Evolutionary conservation across 2,113 vertebrate species (phyloP), one percentile per base, ranked within the genome.

Genomic region (Oxyura jamaicensis): DNA sequence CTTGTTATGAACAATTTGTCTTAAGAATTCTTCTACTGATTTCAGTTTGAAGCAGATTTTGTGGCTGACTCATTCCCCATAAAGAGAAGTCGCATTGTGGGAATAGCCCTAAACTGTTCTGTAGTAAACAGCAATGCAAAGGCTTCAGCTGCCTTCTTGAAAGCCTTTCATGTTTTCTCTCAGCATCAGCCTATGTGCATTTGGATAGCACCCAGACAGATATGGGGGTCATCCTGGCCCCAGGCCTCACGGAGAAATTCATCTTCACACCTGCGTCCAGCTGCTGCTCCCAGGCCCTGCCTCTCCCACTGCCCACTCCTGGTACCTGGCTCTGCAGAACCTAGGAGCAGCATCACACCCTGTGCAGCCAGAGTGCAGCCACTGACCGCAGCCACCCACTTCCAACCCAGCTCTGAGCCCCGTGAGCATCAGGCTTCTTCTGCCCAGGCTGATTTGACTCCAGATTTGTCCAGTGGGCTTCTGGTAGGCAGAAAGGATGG

Each of bases 21-120:
- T 84, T 76, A 55, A 77, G 53, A 84, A 78, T 89, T 91, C 73
- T 86, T 83, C 83, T 67, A 10, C 63, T 80, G 73, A 56, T 62
- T 89, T 94, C 74, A 72, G 36, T 63, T 63, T 71, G 84, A 89
- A 94, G 62, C 60, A 83, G 33, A 69, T 81, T 92, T 96, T 84
- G 73, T 89, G 81, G 56, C 83, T 95, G 91, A 96, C n/a, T 96
- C 87, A 89, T 92, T 92, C 81, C 22, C 41, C 19, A 33, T 71
- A 66, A 86, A 95, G 60, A 74, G 91, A 77, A 81, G 53, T 50
- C 19, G n/a, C 66, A 89, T 56, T 21, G 56, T 72, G 10, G 74
- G 41, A 91, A 82, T 41, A 71, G 52, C 77, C 87, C 66, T 60
- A 84, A 93, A 83, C 65, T 74, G 23, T 73, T 96, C 65, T 42